Evolutionary conservation across 2,888 invertebrate species (phyloP).

Genomic region (Crocallis elinguaria): DNA sequence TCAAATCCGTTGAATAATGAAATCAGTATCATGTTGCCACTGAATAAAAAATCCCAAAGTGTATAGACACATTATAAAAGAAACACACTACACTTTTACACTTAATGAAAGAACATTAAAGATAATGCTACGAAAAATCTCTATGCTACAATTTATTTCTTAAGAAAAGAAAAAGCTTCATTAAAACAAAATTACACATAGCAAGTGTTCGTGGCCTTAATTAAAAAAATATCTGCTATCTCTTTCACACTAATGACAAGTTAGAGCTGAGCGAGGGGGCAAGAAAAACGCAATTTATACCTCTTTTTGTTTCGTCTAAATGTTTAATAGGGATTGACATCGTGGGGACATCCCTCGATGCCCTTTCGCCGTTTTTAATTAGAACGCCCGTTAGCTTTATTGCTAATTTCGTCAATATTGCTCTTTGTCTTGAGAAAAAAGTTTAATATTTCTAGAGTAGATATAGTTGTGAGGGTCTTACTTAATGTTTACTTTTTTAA

Average conservation of each 20-base stretch:
- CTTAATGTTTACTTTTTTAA: conserved; percentile 25
- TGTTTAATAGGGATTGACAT: conserved; percentile 52
- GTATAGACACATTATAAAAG: neutral
- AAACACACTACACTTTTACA: neutral
- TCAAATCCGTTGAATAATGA: too few relatives aligned
- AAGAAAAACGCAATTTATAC: conserved; percentile 38
- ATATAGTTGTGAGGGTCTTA: conserved; percentile 25
- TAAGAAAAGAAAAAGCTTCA: conserved; percentile 42
- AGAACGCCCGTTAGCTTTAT: conserved; percentile 51
- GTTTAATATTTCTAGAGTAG: conserved; percentile 50
- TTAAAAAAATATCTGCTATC: conserved; percentile 46
- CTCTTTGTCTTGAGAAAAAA: conserved; percentile 52
- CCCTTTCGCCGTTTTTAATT: conserved; percentile 52
- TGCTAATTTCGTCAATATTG: conserved; percentile 47
- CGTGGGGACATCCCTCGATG: conserved; percentile 49
- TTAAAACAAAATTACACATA: conserved; percentile 57
- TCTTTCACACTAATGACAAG: conserved; percentile 41
- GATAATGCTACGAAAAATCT: neutral
- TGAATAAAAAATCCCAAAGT: too few relatives aligned
- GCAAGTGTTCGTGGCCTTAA: conserved; percentile 52
- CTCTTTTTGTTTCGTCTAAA: conserved; percentile 51
- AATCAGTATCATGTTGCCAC: too few relatives aligned
- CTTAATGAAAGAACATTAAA: conserved; percentile 6
- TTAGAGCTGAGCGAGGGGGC: conserved; percentile 43
- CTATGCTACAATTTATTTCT: conserved; percentile 36